Evolutionary conservation across 2,797 vertebrate species (phyloP).

Genomic region (Myioborus melanocephalus): DNA sequence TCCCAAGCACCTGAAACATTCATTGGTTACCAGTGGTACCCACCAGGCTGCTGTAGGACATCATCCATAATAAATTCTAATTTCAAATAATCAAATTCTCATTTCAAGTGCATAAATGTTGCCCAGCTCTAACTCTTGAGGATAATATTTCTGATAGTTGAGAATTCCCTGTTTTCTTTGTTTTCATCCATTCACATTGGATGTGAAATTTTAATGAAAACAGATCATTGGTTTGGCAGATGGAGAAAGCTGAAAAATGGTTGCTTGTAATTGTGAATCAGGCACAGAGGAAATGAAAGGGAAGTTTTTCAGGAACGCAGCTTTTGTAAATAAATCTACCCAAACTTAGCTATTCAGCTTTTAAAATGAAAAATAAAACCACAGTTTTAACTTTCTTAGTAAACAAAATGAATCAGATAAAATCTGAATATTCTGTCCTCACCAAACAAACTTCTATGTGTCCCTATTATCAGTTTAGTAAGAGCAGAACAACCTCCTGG

Average conservation of each 20-base stretch:
- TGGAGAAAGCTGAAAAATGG: not conserved
- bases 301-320: not conserved
- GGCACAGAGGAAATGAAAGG: not conserved
- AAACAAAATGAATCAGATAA: not conserved
- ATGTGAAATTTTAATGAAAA: not conserved
- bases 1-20: slow-evolving; percentile 63
- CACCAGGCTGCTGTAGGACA: not conserved
- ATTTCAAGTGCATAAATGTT: not conserved
- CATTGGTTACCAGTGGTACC: not conserved
- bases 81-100: not conserved
- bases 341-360: not conserved
- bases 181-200: not conserved
- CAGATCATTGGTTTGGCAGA: not conserved
- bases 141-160: not conserved
- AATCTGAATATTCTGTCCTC: not conserved
- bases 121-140: not conserved
- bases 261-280: not conserved
- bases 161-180: not conserved
- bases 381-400: not conserved
- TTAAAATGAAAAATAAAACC: not conserved
- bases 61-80: not conserved
- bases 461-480: not conserved
- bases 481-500: not conserved
- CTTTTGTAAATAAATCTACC: not conserved
- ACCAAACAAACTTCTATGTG: not conserved